Evolutionary conservation across 2,797 vertebrate genomes (phyloP).

Genomic region (Otus scops): DNA sequence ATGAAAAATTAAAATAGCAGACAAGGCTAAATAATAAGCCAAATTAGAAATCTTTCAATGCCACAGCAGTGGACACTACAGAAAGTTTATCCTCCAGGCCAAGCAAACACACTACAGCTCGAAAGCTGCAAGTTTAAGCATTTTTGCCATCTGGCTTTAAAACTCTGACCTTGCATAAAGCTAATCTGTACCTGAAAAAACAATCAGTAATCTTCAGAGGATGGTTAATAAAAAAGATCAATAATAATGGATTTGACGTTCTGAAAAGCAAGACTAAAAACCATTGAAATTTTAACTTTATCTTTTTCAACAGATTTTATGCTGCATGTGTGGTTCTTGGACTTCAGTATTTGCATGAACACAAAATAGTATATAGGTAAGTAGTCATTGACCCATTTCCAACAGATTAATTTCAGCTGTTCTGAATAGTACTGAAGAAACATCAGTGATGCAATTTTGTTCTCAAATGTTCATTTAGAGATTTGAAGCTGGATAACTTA

Average conservation of each 20-base stretch:
- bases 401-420: neutral
- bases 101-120: neutral
- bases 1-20: neutral
- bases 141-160: neutral
- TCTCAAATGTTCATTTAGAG: conserved; percentile 69
- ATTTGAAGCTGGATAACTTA: conserved; percentile 97
- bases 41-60: neutral
- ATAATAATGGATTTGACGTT: neutral
- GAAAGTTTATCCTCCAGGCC: neutral
- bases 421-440: neutral
- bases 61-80: neutral
- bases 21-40: neutral
- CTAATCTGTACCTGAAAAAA: neutral
- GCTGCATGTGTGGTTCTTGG: conserved; percentile 96
- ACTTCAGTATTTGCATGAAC: conserved; percentile 96
- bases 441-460: conserved; percentile 1
- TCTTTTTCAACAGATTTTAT: conserved; percentile 86
- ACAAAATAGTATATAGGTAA: conserved; percentile 99
- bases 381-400: neutral
- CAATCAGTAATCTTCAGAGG: neutral
- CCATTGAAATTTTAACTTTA: conserved; percentile 8
- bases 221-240: neutral
- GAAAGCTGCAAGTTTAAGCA: neutral
- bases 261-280: neutral
- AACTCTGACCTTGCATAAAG: neutral